Evolutionary conservation across 2,888 invertebrate genomes (phyloP).

Genomic region (Callyntrura guangdongensis): DNA sequence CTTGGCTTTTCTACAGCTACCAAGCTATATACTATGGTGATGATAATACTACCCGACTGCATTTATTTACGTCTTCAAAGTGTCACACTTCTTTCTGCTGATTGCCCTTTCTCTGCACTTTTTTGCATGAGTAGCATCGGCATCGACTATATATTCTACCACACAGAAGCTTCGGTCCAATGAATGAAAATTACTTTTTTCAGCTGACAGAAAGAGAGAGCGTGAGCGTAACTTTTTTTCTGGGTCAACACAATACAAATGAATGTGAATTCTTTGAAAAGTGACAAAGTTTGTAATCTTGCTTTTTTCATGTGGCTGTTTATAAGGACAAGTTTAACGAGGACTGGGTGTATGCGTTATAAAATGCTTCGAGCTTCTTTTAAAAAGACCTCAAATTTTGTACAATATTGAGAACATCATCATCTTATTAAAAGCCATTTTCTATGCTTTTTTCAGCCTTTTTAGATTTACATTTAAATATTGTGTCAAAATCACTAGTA

Average conservation of each 20-base stretch:
- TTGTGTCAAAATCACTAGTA: no score
- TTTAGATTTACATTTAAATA: no score
- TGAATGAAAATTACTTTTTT: slow-evolving; percentile 53
- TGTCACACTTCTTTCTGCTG: slow-evolving; percentile 68
- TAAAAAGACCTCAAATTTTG: no score
- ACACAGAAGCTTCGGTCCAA: slow-evolving; percentile 39
- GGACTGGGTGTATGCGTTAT: no score
- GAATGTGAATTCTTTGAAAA: slow-evolving; percentile 50
- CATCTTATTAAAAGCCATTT: no score
- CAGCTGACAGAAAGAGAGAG: slow-evolving; percentile 5
- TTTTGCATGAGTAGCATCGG: slow-evolving; percentile 59
- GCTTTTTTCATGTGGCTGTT: background rate
- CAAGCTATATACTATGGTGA: no score
- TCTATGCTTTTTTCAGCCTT: no score
- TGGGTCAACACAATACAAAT: slow-evolving; percentile 51
- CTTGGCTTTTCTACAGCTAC: background rate
- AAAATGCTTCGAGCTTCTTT: no score
- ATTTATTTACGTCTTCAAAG: slow-evolving; percentile 78
- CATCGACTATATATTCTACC: slow-evolving; percentile 28
- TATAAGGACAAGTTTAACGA: background rate
- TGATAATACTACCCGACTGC: background rate
- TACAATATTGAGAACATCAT: no score
- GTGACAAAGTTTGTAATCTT: slow-evolving; percentile 25
- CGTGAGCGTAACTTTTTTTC: slow-evolving; percentile 39
- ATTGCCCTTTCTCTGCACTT: slow-evolving; percentile 71